Conservation (phyloP, 2,797 vertebrate species). For the Champsocephalus esox region DNA sequence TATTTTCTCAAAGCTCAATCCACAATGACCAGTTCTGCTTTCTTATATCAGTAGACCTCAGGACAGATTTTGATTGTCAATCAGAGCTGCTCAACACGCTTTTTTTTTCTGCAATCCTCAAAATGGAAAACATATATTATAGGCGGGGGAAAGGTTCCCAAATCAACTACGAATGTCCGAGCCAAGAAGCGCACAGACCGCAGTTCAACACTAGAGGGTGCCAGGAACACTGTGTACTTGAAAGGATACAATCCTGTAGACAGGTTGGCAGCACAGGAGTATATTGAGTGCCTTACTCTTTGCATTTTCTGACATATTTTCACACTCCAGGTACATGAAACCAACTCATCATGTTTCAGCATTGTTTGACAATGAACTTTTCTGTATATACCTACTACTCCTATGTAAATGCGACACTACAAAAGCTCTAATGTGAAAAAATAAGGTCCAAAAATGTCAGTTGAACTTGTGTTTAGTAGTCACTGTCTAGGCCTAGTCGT, state of each 20-base stretch:
- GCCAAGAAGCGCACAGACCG: conserved; percentile 42
- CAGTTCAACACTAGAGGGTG: conserved; percentile 63
- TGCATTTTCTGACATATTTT: conserved; percentile 52
- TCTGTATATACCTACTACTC: conserved; percentile 69
- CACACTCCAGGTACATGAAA: conserved; percentile 72
- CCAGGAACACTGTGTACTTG: conserved; percentile 58
- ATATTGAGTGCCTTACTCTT: conserved; percentile 70
- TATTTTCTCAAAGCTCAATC: conserved; percentile 2
- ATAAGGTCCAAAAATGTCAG: conserved; percentile 71
- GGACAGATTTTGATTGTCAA: conserved; percentile 7
- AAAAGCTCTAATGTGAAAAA: conserved; percentile 78
- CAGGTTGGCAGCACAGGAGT: conserved; percentile 41
- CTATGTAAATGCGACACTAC: conserved; percentile 67
- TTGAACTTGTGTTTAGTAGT: conserved; percentile 65
- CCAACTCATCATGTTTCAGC: conserved; percentile 43
- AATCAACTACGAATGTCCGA: conserved; percentile 31
- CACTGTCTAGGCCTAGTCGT: conserved; percentile 65
- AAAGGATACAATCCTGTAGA: conserved; percentile 56
- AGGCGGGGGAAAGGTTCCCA: conserved; percentile 15
- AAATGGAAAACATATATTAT: conserved; percentile 8
- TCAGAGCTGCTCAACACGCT: conserved; percentile 32
- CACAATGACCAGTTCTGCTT: conserved; percentile 7
- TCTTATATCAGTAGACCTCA: conserved; percentile 11
- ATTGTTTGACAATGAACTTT: conserved; percentile 74
- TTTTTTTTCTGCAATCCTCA: conserved; percentile 34